Evolutionary conservation across 2,797 vertebrate species (phyloP).

Genomic region (Esox masquinongy): DNA sequence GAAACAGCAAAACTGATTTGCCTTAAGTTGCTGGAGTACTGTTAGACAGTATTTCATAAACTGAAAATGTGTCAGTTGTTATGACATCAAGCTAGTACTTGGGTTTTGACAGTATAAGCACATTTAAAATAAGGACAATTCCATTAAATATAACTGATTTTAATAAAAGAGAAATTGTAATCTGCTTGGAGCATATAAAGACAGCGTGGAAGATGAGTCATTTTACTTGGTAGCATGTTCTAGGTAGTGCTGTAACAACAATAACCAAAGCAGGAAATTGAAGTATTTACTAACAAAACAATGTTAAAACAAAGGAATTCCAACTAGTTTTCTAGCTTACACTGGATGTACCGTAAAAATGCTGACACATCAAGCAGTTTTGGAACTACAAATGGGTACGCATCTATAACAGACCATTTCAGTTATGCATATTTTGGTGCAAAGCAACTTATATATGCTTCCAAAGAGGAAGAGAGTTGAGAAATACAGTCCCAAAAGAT

Average conservation of each 20-base stretch:
- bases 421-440: conserved; percentile 39
- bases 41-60: not conserved
- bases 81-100: conserved; percentile 10
- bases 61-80: not conserved
- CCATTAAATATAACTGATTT: conserved; percentile 23
- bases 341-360: conserved; percentile 21
- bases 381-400: conserved; percentile 16
- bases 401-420: conserved; percentile 25
- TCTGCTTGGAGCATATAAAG: conserved; percentile 16
- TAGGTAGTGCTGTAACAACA: not conserved
- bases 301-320: not conserved
- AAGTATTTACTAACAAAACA: not conserved
- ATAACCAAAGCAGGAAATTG: not conserved
- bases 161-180: conserved; percentile 52
- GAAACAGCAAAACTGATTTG: not conserved
- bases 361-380: conserved; percentile 16
- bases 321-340: conserved; percentile 14
- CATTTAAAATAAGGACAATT: conserved; percentile 12
- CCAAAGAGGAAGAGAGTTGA: conserved; percentile 15
- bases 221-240: conserved; percentile 1
- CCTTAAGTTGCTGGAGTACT: too few species aligned
- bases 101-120: conserved; percentile 14
- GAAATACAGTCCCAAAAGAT: conserved; percentile 11
- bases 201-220: conserved; percentile 8
- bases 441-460: conserved; percentile 49